Evolutionary conservation across 30 jellyfish, hydroid and myxozoan genomes (phyloP).

Genomic region (Sanderia malayensis): DNA sequence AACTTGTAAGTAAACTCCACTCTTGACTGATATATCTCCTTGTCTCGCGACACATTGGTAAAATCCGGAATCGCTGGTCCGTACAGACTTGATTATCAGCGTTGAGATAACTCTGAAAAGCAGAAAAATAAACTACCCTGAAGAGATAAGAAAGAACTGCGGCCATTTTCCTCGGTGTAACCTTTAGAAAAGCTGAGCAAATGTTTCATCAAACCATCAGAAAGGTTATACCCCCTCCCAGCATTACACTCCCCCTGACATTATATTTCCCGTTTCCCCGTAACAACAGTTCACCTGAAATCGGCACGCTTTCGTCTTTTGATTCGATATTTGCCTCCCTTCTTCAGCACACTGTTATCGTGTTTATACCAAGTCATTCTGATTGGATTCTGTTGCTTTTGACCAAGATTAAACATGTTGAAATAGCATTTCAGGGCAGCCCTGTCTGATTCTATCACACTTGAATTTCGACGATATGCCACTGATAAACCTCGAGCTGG

Average conservation of each 20-base stretch:
- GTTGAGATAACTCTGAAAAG: constrained; percentile 43
- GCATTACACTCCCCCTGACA: no score
- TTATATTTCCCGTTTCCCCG: neutral
- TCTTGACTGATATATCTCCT: constrained; percentile 30
- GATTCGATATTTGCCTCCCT: constrained; percentile 19
- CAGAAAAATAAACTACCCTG: no score
- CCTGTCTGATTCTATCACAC: constrained; percentile 16
- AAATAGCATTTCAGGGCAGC: constrained; percentile 59
- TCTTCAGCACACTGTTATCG: neutral
- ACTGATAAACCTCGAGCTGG: constrained; percentile 42
- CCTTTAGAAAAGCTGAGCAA: no score
- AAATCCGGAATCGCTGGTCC: constrained; percentile 30
- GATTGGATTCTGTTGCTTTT: constrained; percentile 11
- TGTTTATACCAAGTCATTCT: constrained; percentile 23
- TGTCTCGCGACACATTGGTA: constrained; percentile 41
- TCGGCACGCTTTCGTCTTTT: constrained; percentile 37
- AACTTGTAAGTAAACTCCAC: constrained; percentile 32
- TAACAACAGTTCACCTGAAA: constrained; percentile 16
- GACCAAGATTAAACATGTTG: constrained; percentile 12
- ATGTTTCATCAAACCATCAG: no score
- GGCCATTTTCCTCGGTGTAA: no score
- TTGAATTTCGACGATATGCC: constrained; percentile 17
- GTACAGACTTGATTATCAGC: constrained; percentile 32
- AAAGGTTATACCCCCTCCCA: no score
- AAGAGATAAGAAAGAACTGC: no score